phyloP scores from a whole-genome alignment of 2,888 invertebrate genomes.

The Calliopum simillimum region DNA sequence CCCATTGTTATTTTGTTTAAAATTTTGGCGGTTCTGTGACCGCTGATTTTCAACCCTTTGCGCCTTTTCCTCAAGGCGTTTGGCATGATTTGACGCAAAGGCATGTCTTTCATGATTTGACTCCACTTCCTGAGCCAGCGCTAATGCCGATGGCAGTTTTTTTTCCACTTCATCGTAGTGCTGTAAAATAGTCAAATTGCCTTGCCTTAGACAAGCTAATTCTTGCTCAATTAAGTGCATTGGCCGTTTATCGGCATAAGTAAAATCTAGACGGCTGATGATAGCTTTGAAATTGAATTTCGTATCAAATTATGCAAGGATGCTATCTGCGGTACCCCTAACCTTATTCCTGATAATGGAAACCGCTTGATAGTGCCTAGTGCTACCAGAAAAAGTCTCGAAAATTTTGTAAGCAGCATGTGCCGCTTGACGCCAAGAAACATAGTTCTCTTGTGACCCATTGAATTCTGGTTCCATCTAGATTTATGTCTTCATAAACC shows the following conservation, averaged over 20 bases:
- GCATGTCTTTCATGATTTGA: slow-evolving; percentile 31
- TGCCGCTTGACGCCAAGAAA: slow-evolving; percentile 37
- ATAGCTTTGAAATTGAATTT: slow-evolving; percentile 37
- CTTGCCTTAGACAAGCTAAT: slow-evolving; percentile 34
- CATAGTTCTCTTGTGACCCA: slow-evolving; percentile 21
- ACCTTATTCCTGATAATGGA: slow-evolving; percentile 31
- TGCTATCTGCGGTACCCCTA: slow-evolving; percentile 8
- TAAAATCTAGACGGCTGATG: slow-evolving; percentile 34
- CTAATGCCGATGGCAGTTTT: slow-evolving; percentile 2
- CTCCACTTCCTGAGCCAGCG: slow-evolving; percentile 1
- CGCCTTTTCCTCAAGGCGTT: background rate
- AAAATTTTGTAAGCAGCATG: background rate
- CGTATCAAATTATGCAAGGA: slow-evolving; percentile 32
- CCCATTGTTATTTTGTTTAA: too few species aligned
- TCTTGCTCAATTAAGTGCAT: slow-evolving; percentile 37
- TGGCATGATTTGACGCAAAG: slow-evolving; percentile 22
- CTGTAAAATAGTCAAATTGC: slow-evolving; percentile 12
- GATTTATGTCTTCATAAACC: too few species aligned
- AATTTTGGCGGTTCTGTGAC: too few species aligned
- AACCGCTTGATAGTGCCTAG: slow-evolving; percentile 26
- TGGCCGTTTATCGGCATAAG: slow-evolving; percentile 37
- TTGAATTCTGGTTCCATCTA: slow-evolving; percentile 12
- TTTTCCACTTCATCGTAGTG: slow-evolving; percentile 29
- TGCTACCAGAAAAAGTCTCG: slow-evolving; percentile 3
- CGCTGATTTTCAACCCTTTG: too few species aligned